Evolutionary conservation across 2,797 vertebrate genomes (phyloP).

Genomic region (Sciurus carolinensis): DNA sequence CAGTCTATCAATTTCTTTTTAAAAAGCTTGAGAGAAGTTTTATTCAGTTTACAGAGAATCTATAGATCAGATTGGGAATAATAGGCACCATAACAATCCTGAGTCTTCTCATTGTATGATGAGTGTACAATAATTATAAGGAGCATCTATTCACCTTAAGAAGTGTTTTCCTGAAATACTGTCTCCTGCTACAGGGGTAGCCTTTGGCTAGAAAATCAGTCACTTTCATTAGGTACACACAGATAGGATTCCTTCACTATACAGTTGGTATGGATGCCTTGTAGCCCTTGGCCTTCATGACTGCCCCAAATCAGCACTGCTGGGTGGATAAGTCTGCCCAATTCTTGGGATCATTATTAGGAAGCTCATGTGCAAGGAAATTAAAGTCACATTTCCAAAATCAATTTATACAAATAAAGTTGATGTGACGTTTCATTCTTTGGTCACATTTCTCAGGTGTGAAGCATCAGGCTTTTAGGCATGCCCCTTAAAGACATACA

Average conservation of each 20-base stretch:
- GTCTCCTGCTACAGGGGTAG: background rate
- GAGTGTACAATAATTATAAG: too few relatives aligned
- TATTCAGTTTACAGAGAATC: too few relatives aligned
- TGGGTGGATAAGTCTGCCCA: background rate
- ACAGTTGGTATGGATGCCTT: background rate
- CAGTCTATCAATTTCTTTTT: too few relatives aligned
- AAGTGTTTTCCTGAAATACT: conserved; percentile 3
- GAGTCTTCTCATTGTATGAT: too few relatives aligned
- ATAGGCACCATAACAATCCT: too few relatives aligned
- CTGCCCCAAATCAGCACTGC: background rate
- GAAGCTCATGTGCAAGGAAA: background rate
- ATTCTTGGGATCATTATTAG: background rate
- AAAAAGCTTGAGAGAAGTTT: too few relatives aligned
- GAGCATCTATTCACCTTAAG: background rate
- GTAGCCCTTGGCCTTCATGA: background rate
- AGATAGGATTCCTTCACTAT: background rate
- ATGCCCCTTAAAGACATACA: background rate
- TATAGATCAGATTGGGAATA: too few relatives aligned
- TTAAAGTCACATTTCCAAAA: background rate
- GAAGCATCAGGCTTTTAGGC: background rate
- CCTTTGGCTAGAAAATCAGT: background rate
- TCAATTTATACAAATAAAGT: background rate
- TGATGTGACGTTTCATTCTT: background rate
- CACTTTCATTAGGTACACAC: background rate
- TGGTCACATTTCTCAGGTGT: background rate